Base-by-base conservation (phyloP, 2,888 invertebrate genomes). In the Dichetophora obliterata region DNA sequence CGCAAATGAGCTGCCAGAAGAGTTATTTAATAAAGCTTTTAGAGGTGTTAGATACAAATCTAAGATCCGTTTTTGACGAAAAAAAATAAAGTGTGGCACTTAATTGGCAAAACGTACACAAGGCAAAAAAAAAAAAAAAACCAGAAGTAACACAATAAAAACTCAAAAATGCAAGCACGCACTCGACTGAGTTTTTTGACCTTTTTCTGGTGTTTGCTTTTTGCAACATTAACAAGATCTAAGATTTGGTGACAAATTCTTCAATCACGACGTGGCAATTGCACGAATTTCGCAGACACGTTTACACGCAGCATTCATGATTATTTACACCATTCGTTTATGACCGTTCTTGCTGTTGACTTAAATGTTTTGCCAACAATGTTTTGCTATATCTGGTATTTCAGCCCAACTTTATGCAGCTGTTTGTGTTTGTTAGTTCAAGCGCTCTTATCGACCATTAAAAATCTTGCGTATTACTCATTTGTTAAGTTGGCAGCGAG, bases 141-240 rank as follows among this genome's bases (percentile, higher is more conserved):
- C n/a, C n/a, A n/a, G n/a, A n/a, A n/a, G n/a, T n/a, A n/a, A n/a
- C n/a, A 31, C 31, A 31, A 31, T 31, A 4, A 31, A 31, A 59
- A 14, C 27, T 14, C 8, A 59, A 59, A 27, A 59, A 59, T 59
- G 59, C 59, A 59, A 59, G 11, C 59, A 59, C 59, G 59, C 59
- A 59, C 24, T 59, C 8, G 14, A 27, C 16, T 11, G 59, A 59
- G 59, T 14, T 27, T 59, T 59, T 59, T 59, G 59, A 59, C 59
- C 59, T 59, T 8, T 59, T 24, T 59, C 11, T 27, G 14, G 22
- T 59, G 24, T 27, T 9, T 59, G 22, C 9, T 22, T 24, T 14
- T 59, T 22, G 14, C 27, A 27, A 59, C 27, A 27, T 24, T 14
- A 14, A 3, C 22, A 11, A 59, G 27, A 27, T 59, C 9, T 59